A percentile compares a stretch with the other conserved stretches of the same genome.
These are phyloP conservation scores for Drosophila cracens DNA, from an alignment of 2,888 invertebrate species.

Conservation along the genomic window DNA sequence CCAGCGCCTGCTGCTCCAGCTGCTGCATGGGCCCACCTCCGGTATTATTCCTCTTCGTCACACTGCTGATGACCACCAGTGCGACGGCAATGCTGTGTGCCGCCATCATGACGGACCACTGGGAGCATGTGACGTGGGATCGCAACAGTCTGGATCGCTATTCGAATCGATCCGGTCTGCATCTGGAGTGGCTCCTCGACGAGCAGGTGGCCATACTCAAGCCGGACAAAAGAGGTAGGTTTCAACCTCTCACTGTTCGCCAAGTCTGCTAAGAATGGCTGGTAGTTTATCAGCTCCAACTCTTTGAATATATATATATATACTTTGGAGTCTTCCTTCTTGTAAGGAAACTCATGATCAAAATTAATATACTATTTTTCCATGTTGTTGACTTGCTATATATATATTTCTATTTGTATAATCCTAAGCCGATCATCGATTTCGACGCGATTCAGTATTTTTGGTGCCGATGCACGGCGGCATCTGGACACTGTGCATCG, in stretches of 20 bases:
- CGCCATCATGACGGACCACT: slow-evolving; percentile 95
- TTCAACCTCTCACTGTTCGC: neutral
- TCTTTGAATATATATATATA: neutral
- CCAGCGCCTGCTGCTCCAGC: slow-evolving; percentile 79
- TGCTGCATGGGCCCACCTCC: slow-evolving; percentile 84
- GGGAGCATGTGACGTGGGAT: slow-evolving; percentile 95
- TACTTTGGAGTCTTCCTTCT: neutral
- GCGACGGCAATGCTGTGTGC: slow-evolving; percentile 93
- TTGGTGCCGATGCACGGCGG: slow-evolving; percentile 95
- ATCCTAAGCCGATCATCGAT: slow-evolving; percentile 85
- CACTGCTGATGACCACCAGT: slow-evolving; percentile 89
- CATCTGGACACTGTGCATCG: slow-evolving; percentile 95
- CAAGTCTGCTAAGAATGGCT: neutral
- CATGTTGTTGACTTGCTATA: neutral
- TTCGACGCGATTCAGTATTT: slow-evolving; percentile 87
- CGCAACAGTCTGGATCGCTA: slow-evolving; percentile 85
- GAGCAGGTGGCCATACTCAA: slow-evolving; percentile 90
- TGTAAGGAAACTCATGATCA: neutral
- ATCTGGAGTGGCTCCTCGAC: slow-evolving; percentile 91
- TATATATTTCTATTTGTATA: neutral
- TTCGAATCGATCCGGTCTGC: slow-evolving; percentile 86
- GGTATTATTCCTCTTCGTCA: slow-evolving; percentile 84
- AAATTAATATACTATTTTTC: neutral
- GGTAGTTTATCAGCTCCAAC: neutral
- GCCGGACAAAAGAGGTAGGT: slow-evolving; percentile 84